Base-by-base conservation (phyloP, 2,113 vertebrate species). In the Bubo scandiacus region DNA sequence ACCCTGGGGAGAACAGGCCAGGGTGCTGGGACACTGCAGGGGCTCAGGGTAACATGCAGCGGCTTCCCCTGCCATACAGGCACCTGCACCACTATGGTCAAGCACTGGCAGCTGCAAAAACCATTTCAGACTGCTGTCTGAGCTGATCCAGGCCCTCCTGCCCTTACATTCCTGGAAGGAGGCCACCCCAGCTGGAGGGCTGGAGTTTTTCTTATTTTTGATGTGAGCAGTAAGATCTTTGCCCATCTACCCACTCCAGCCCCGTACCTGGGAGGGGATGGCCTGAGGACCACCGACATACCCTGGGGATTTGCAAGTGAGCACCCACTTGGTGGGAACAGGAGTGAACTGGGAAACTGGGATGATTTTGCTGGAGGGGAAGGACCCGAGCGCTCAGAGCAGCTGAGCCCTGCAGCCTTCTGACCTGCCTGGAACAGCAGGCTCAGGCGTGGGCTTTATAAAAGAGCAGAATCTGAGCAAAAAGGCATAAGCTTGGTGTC, bases 31-130 rank as follows among this genome's bases (percentile, higher is more conserved):
- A 51, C 3, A 6, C 15, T 82, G 38, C 58, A 51, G 47, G 32
- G 42, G 32, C 42, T 79, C 66, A 29, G 51, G 54, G 36, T 71
- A 52, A 62, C 0, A 0, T 8, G 1, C 1, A 2, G 57, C 20
- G 29, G 15, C 32, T 75, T 85, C 15, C 61, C 26, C 43, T 80
- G 66, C 66, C 6, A 0, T 22, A 21, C 0, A 1, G 38, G n/a
- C 20, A 54, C 51, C 49, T 55, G 42, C 10, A 63, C 19, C 38
- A 47, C 82, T 15, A 5, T 0, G 5, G 32, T 42, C 49, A 81
- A 86, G 63, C 2, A 1, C n/a, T 66, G 47, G 30, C 42, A 85
- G 74, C 23, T 67, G 42, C 65, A 78, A 62, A 81, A 81, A 9
- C 0, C 62, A 49, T 26, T 49, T 63, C 38, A 74, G 55, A 62